phyloP scores from a whole-genome alignment of 2,113 vertebrate species.

The Tympanuchus pallidicinctus region DNA sequence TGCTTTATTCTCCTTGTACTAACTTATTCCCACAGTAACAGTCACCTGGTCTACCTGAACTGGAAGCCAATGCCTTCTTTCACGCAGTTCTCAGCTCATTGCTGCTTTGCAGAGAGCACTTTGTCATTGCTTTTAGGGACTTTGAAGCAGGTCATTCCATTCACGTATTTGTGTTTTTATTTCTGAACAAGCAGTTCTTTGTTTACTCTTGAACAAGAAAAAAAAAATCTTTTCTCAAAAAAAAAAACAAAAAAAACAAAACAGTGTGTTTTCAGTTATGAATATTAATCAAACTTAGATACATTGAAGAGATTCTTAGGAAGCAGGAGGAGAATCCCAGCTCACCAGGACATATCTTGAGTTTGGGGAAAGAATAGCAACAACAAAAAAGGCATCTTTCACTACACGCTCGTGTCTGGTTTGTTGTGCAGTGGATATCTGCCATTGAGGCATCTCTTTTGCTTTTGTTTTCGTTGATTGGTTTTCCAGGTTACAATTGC shows the following conservation, averaged over 20 bases:
- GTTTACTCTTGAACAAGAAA: too few relatives aligned
- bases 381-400: background rate
- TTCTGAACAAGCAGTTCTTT: background rate
- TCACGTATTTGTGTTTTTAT: background rate
- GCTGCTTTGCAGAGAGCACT: background rate
- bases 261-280: background rate
- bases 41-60: background rate
- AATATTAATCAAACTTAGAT: background rate
- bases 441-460: background rate
- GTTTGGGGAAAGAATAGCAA: too few relatives aligned
- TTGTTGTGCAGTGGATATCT: background rate
- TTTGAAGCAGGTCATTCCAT: background rate
- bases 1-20: background rate
- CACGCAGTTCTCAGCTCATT: background rate
- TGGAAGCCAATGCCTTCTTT: background rate
- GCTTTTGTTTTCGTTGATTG: background rate
- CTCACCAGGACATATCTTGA: background rate
- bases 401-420: background rate
- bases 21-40: background rate
- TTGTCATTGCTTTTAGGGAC: background rate
- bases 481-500: background rate
- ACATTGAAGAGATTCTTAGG: background rate
- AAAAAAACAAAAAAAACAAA: background rate
- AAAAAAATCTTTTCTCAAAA: background rate
- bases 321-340: background rate